Conservation (phyloP, 1,140 invertebrate species). For the Helicoverpa armigera region DNA sequence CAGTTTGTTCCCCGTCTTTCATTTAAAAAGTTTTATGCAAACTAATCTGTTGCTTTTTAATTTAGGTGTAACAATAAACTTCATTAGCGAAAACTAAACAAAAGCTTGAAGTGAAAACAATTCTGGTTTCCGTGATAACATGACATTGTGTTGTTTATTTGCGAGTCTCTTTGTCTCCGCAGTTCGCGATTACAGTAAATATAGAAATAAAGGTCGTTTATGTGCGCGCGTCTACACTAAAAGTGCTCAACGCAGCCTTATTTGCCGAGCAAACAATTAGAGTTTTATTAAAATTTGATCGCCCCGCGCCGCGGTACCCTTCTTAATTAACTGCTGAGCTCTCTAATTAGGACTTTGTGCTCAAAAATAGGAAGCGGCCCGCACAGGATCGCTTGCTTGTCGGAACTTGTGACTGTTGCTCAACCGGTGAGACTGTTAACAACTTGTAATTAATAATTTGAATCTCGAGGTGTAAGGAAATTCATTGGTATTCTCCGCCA, state of each 20-base stretch:
- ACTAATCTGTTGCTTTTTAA: slow-evolving; percentile 36
- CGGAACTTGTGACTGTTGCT: slow-evolving; percentile 21
- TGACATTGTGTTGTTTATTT: slow-evolving; percentile 37
- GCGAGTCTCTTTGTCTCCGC: slow-evolving; percentile 16
- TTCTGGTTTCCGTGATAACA: slow-evolving; percentile 17
- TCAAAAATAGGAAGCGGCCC: slow-evolving; percentile 36
- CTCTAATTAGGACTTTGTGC: slow-evolving; percentile 44
- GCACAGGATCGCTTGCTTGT: slow-evolving; percentile 23
- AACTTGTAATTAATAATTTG: slow-evolving; percentile 43
- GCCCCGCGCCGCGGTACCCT: slow-evolving; percentile 16
- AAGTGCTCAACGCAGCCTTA: slow-evolving; percentile 25
- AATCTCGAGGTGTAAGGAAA: slow-evolving; percentile 18
- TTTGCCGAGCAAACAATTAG: slow-evolving; percentile 42
- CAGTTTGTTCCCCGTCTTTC: not conserved
- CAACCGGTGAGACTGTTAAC: slow-evolving; percentile 38
- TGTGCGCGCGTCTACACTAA: slow-evolving; percentile 11
- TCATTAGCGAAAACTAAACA: slow-evolving; percentile 30
- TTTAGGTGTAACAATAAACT: slow-evolving; percentile 27
- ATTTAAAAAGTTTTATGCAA: not conserved
- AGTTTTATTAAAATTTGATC: slow-evolving; percentile 48
- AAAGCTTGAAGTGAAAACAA: slow-evolving; percentile 34
- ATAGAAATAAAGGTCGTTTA: slow-evolving; percentile 8
- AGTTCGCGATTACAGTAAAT: slow-evolving; percentile 12
- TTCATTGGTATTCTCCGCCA: slow-evolving; percentile 18
- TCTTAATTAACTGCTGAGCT: slow-evolving; percentile 48